A percentile compares a stretch with the other conserved stretches of the same genome.
Conservation (phyloP, 2,113 vertebrate species). For the Phasianus colchicus region DNA sequence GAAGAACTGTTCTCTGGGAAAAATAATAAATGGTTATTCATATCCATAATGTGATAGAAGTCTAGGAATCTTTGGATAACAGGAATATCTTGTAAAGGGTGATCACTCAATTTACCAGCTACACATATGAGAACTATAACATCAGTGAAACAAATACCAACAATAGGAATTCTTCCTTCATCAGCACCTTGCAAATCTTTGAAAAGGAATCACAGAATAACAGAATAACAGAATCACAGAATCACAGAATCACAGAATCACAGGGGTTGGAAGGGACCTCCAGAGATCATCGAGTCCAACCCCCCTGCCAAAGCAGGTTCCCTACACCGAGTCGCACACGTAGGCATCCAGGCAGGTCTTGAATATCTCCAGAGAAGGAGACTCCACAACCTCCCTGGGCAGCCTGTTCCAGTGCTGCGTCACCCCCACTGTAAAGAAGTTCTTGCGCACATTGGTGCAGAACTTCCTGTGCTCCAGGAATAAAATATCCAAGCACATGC, state of each 20-base stretch:
- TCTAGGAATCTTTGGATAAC: neutral
- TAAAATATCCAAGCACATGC: neutral
- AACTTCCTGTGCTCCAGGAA: neutral
- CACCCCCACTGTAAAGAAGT: too few relatives aligned
- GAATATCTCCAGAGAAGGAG: too few relatives aligned
- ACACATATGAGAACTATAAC: neutral
- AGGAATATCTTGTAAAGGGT: neutral
- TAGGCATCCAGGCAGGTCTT: too few relatives aligned
- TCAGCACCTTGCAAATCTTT: neutral
- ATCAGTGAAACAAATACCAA: neutral
- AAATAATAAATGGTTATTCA: accelerated
- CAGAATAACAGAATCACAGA: too few relatives aligned
- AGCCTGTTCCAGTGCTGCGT: too few relatives aligned
- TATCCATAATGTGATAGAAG: neutral
- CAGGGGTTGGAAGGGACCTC: too few relatives aligned
- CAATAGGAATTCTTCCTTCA: neutral
- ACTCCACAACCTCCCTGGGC: too few relatives aligned
- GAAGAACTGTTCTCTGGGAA: neutral
- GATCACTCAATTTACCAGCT: neutral
- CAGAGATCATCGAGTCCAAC: too few relatives aligned
- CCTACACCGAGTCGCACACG: too few relatives aligned
- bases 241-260: too few relatives aligned
- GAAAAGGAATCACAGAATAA: neutral
- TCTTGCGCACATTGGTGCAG: too few relatives aligned
- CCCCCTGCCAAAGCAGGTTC: too few relatives aligned